Conservation (phyloP, 2,797 vertebrate species). For the Salarias fasciatus region DNA sequence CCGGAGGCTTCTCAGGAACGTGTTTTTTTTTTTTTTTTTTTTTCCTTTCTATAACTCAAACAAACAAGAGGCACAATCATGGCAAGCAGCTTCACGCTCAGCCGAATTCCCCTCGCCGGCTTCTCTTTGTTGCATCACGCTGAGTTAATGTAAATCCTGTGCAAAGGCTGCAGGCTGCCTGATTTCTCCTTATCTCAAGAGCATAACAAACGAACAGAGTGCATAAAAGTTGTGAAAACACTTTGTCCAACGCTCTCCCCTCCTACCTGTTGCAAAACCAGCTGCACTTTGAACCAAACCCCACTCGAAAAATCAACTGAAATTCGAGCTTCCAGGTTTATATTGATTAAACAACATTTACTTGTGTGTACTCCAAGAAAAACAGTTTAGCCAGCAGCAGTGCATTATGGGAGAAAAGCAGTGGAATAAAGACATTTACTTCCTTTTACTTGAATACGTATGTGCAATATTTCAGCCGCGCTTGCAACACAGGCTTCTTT, state of each 20-base stretch:
- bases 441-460: conserved; percentile 24
- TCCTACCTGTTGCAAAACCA: conserved; percentile 46
- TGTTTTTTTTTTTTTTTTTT: too few relatives aligned
- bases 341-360: conserved; percentile 11
- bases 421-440: conserved; percentile 21
- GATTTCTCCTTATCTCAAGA: conserved; percentile 45
- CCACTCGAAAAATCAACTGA: too few relatives aligned
- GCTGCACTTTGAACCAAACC: conserved; percentile 42
- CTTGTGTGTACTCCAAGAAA: neutral
- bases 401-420: conserved; percentile 5
- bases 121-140: neutral
- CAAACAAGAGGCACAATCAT: too few relatives aligned
- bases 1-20: too few relatives aligned
- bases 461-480: conserved; percentile 13
- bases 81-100: too few relatives aligned
- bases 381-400: neutral
- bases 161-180: neutral
- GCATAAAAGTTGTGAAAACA: conserved; percentile 25
- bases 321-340: too few relatives aligned
- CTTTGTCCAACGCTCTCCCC: neutral
- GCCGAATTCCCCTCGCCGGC: too few relatives aligned
- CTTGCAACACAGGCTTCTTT: neutral
- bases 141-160: conserved; percentile 26
- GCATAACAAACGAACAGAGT: conserved; percentile 11
- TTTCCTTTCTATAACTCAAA: too few relatives aligned